Evolutionary conservation across 2,888 invertebrate genomes (phyloP), one percentile per base, ranked within the genome.

Genomic region (Sinodicranocentrus sp.): DNA sequence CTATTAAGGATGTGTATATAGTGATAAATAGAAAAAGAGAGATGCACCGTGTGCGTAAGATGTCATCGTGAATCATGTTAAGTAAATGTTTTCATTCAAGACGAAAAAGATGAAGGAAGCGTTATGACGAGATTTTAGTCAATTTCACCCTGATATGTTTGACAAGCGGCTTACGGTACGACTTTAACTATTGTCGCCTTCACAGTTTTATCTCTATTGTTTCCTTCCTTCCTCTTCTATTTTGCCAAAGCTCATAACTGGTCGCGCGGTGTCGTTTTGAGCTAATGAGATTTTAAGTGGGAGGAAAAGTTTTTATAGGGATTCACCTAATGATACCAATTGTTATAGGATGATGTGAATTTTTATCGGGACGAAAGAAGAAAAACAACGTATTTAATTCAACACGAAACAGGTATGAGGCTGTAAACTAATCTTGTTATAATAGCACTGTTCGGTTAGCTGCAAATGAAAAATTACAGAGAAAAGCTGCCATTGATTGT

Each of bases 211-310:
- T 68, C 77, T 68, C 17, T 48, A 33, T 67, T 68, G 68, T 26
- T 77, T 54, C 54, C 68, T 77, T 77, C 77, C 68, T 68, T 61
- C 77, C 68, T 68, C 57, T 23, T n/a, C 57, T 57, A 6, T 59
- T 3, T 57, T 54, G 52, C 23, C 65, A n/a, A n/a, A n/a, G n/a
- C n/a, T n/a, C n/a, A n/a, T n/a, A n/a, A n/a, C n/a, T n/a, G n/a
- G n/a, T n/a, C n/a, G n/a, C n/a, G n/a, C n/a, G 54, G 17, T 43
- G 59, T 68, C 68, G 26, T 44, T 48, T 77, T 26, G 67, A 57
- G 44, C 26, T 68, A 77, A 77, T 68, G 68, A 68, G 67, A 57
- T 77, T 77, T 77, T 77, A 77, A 77, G 57, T 57, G 44, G 54
- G 48, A 23, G 28, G 25, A 57, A 52, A 57, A 57, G 57, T 57